Evolutionary conservation across 2,888 invertebrate species (phyloP), one percentile per base, ranked within the genome.

Genomic region (Myopa testacea): DNA sequence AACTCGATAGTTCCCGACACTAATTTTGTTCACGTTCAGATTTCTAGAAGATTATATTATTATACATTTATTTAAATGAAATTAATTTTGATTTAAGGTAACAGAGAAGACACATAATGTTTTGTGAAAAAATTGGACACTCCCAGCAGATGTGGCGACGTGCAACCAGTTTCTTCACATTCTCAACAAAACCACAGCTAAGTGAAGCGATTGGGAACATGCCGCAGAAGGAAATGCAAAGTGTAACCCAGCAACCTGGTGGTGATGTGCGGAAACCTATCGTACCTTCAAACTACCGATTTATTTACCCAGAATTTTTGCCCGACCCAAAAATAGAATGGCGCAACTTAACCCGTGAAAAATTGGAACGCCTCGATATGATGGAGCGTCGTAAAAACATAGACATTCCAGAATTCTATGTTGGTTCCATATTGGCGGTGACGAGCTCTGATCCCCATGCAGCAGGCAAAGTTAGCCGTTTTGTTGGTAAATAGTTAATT

Each of bases 341-440:
- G 90, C 92, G 98, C 78, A 97, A 99, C 89, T 86, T 90, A 12
- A 88, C 97, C 0, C 91, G 95, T 76, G 99, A 99, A 87, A 95
- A 94, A 87, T 89, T 99, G 19, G 98, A 99, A 87, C 92, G 99
- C 79, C 90, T 91, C 80, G 99, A 99, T 87, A 99, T 99, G 99
- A 87, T 99, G 50, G 93, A 93, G 78, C 91, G 99, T 78, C 86
- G 89, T 0, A 84, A 83, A 4, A 91, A 94, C 80, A 91, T 99
- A 81, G 94, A 96, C 86, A 94, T 99, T 81, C 99, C 99, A 0
- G 98, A 99, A 88, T 99, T 99, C 91, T 99, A 98, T 91, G 98
- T 98, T 85, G 99, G 98, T 16, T 95, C 96, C 45, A 93, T 98
- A 79, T 83, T 99, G 86, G 95, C 96, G 52, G 97, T 98, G 0